Evolutionary conservation across 1,140 invertebrate genomes (phyloP), one percentile per base, ranked within the genome.

Genomic region (Thaumetopoea pityocampa): DNA sequence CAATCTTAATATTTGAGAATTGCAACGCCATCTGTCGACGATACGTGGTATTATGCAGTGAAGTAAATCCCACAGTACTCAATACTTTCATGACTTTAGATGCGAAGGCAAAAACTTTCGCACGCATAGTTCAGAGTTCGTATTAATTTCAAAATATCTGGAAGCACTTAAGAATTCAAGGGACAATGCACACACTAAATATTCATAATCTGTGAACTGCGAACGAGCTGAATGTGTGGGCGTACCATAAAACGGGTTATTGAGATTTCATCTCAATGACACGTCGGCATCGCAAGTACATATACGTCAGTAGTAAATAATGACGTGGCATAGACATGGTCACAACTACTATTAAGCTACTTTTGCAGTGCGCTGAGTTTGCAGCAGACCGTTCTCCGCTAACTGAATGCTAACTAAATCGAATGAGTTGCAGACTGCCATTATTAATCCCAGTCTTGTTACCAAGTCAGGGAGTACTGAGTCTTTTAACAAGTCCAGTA

Each of bases 141-240:
- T 28, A 28, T 38, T 38, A 37, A n/a, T 24, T 37, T 27, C 32
- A 48, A 41, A 36, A 40, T 37, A 33, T 43, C 57, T 47, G 49
- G 46, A 19, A 19, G 38, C 37, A 47, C 34, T 50, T 41, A 46
- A 50, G 54, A 59, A 61, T 56, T 51, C 57, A 48, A 51, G 30
- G 40, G 54, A 50, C 45, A 50, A 30, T 45, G 37, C 50, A 27
- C 27, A 17, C 43, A 19, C 40, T 65, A 61, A 57, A 63, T 67
- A 67, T 67, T 67, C 60, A 69, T 61, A 59, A 42, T 58, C n/a
- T 44, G 51, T 53, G 51, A 46, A 58, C 43, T 37, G 42, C 49
- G 56, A 60, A 59, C 36, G 44, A 26, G 30, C 22, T 28, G 32
- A 45, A 41, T 34, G 50, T 45, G 56, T 58, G 47, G 58, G 55